Percentiles rank a stretch among this genome's conserved stretches.
These are phyloP conservation scores for Peromyscus maniculatus DNA, from an alignment of 2,113 vertebrate species.

Conservation along the genomic window DNA sequence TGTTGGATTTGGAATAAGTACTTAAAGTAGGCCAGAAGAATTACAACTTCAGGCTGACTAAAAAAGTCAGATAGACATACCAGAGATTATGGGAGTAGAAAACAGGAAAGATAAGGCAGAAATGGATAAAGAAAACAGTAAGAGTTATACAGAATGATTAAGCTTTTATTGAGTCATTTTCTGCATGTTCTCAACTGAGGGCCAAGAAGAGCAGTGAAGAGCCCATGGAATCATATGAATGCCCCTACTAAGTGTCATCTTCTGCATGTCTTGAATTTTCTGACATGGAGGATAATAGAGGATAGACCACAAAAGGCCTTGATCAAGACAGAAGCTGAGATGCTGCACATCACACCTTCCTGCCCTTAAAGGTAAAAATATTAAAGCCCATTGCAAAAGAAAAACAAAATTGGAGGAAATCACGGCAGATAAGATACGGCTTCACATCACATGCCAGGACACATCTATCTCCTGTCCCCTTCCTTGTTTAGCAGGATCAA, in stretches of 20 bases:
- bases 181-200: background rate
- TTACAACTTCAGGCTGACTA: background rate
- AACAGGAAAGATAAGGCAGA: background rate
- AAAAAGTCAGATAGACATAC: background rate
- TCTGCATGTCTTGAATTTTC: background rate
- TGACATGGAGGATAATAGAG: constrained; percentile 16
- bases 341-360: background rate
- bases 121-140: background rate
- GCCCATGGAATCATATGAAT: background rate
- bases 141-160: background rate
- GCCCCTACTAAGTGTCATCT: background rate
- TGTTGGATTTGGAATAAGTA: background rate
- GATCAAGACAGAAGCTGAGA: background rate
- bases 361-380: background rate
- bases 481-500: background rate
- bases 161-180: background rate
- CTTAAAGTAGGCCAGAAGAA: background rate
- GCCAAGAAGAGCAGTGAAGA: background rate
- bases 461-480: background rate
- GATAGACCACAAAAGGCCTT: background rate
- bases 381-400: background rate
- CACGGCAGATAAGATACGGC: background rate
- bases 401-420: background rate
- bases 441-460: background rate
- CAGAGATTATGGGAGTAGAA: background rate